Conservation (phyloP, 2,888 invertebrate species). For the Stenichneumon culpator region DNA sequence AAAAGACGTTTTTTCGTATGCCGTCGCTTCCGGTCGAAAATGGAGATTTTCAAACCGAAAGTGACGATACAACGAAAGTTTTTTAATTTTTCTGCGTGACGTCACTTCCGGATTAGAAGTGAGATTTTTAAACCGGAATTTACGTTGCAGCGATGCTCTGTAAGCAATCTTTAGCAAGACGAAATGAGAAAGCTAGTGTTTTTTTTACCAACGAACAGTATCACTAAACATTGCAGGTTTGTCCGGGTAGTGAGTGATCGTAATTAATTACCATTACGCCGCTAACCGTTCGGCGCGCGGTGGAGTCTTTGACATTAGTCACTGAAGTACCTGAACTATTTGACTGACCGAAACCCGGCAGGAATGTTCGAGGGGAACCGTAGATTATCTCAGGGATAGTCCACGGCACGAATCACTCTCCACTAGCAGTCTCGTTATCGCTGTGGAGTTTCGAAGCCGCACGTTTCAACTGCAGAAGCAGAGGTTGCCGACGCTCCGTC, state of each 20-base stretch:
- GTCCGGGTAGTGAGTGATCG: not conserved
- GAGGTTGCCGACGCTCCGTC: slow-evolving; percentile 19
- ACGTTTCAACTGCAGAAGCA: slow-evolving; percentile 27
- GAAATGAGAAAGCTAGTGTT: not conserved
- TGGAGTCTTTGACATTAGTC: slow-evolving; percentile 47
- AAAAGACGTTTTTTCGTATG: too few relatives aligned
- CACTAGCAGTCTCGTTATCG: slow-evolving; percentile 18
- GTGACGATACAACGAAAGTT: too few relatives aligned
- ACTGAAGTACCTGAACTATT: slow-evolving; percentile 23
- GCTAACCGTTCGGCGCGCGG: slow-evolving; percentile 2
- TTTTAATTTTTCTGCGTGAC: too few relatives aligned
- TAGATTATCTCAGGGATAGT: slow-evolving; percentile 8
- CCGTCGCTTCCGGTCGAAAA: too few relatives aligned
- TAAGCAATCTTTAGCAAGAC: not conserved
- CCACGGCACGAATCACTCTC: slow-evolving; percentile 14
- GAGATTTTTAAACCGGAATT: too few relatives aligned
- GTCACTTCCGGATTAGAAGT: too few relatives aligned
- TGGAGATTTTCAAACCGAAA: too few relatives aligned
- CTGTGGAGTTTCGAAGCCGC: slow-evolving; percentile 31
- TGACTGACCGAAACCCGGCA: slow-evolving; percentile 31
- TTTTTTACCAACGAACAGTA: too few relatives aligned
- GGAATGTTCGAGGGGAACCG: slow-evolving; percentile 47
- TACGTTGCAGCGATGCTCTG: not conserved
- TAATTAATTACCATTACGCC: slow-evolving; percentile 47
- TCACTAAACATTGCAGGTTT: too few relatives aligned